phyloP scores from a whole-genome alignment of 2,888 invertebrate genomes.

The Phaonia tiefii region DNA sequence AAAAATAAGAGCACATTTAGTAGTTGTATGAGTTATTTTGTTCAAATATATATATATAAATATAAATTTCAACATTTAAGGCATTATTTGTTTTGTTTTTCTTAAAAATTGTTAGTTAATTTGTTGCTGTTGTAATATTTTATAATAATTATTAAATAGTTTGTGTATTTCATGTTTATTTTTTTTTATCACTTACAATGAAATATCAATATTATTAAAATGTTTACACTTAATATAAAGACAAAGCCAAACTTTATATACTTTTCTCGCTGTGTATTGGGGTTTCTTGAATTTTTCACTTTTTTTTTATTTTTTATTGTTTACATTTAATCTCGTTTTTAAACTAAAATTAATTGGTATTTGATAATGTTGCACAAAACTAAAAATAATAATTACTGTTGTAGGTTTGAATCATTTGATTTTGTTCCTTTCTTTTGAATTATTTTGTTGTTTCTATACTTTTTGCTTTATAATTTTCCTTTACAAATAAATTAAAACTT shows the following conservation, averaged over 20 bases:
- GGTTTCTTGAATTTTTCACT: conserved; percentile 7
- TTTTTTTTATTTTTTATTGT: no score
- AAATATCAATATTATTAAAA: conserved; percentile 69
- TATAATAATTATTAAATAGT: conserved; percentile 59
- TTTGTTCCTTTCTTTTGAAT: conserved; percentile 10
- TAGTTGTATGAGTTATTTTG: conserved; percentile 54
- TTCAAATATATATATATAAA: conserved; percentile 56
- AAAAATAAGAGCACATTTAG: conserved; percentile 65
- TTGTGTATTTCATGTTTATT: conserved; percentile 44
- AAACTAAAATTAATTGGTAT: conserved; percentile 51
- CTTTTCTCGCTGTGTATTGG: no score
- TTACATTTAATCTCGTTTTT: conserved; percentile 54
- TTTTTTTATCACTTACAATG: conserved; percentile 65
- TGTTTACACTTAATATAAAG: conserved; percentile 61
- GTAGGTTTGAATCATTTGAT: conserved; percentile 61
- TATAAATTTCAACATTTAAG: conserved; percentile 69
- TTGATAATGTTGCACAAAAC: conserved; percentile 39
- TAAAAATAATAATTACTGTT: conserved; percentile 68
- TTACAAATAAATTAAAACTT: conserved; percentile 65
- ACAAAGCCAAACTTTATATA: conserved; percentile 16
- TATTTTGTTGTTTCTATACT: conserved; percentile 38
- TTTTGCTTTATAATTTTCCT: conserved; percentile 33
- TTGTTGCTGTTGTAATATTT: no score
- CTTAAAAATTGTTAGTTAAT: conserved; percentile 68
- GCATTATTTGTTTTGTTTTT: conserved; percentile 49